Conservation (phyloP, 2,113 vertebrate genomes). For the Pelmatolapia mariae region DNA sequence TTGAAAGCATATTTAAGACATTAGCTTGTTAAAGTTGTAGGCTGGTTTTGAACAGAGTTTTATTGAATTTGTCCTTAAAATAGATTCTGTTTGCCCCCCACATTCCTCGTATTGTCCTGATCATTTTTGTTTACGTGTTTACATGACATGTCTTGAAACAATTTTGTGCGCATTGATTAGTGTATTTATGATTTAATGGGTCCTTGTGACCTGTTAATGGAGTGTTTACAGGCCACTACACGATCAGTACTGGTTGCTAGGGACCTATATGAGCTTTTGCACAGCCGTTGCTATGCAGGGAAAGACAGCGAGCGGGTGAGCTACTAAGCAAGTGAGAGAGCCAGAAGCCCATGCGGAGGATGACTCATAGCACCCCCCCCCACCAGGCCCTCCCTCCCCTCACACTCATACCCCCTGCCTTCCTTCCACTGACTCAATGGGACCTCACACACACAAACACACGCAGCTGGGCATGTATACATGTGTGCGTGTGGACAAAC, state of each 20-base stretch:
- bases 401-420: conserved; percentile 43
- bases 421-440: conserved; percentile 50
- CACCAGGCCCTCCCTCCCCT: neutral
- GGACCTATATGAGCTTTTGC: conserved; percentile 43
- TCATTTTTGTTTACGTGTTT: neutral
- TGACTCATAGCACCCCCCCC: conserved; percentile 55
- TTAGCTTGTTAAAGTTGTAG: neutral
- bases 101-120: neutral
- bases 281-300: conserved; percentile 55
- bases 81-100: neutral
- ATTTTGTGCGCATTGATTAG: neutral
- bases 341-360: conserved; percentile 61
- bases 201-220: conserved; percentile 4
- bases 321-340: neutral
- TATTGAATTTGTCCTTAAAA: neutral
- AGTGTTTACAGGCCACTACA: conserved; percentile 8
- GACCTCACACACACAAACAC: conserved; percentile 34
- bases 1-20: neutral
- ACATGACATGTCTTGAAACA: neutral
- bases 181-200: neutral
- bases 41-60: neutral
- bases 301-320: neutral
- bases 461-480: neutral
- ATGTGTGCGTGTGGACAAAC: neutral
- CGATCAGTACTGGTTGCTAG: conserved; percentile 33